phyloP scores from a whole-genome alignment of 2,888 invertebrate species.

The Altica lythri region DNA sequence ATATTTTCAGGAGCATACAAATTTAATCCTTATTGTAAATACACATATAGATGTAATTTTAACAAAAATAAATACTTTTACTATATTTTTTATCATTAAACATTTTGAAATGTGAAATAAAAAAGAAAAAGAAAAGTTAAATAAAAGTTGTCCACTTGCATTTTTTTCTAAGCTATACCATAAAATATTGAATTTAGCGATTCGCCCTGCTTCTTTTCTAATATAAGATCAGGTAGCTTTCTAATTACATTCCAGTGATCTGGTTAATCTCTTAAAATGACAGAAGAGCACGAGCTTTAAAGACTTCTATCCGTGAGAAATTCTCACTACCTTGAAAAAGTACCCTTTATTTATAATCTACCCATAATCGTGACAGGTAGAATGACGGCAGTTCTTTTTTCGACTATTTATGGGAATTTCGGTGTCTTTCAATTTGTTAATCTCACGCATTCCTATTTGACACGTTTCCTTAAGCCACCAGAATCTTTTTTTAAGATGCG shows the following conservation, averaged over 20 bases:
- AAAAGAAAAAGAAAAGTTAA: too few species aligned
- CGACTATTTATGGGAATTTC: slow-evolving; percentile 28
- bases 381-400: slow-evolving; percentile 27
- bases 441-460: slow-evolving; percentile 18
- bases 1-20: too few species aligned
- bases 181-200: too few species aligned
- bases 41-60: too few species aligned
- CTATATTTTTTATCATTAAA: too few species aligned
- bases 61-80: too few species aligned
- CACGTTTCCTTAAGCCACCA: slow-evolving; percentile 15
- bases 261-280: slow-evolving; percentile 27
- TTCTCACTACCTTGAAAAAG: slow-evolving; percentile 11
- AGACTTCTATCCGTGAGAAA: slow-evolving; percentile 30
- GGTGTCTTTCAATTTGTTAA: slow-evolving; percentile 26
- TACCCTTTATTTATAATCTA: slow-evolving; percentile 29
- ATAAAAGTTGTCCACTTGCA: too few species aligned
- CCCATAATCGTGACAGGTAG: slow-evolving; percentile 31
- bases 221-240: neutral
- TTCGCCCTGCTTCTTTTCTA: too few species aligned
- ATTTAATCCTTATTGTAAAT: too few species aligned
- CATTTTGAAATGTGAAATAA: too few species aligned
- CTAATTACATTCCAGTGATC: slow-evolving; percentile 9
- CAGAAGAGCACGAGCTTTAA: slow-evolving; percentile 30
- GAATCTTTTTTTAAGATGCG: too few species aligned
- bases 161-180: too few species aligned